Evolutionary conservation across 2,797 vertebrate genomes (phyloP), one percentile per base, ranked within the genome.

Genomic region (Silurus lanzhouensis): DNA sequence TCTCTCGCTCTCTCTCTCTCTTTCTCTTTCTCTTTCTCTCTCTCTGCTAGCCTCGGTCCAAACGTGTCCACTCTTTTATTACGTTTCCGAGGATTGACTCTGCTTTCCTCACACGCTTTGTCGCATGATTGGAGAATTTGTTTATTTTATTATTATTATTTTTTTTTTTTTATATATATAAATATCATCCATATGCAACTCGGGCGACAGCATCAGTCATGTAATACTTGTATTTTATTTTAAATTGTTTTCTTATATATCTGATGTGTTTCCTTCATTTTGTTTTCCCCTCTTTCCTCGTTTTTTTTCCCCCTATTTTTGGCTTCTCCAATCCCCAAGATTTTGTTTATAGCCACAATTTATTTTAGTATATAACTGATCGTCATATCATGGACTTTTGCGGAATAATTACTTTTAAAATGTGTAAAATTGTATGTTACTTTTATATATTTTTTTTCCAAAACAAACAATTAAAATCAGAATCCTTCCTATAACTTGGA

Each of bases 381-480:
- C 96, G 96, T 97, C 97, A 97, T 97, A 97, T 97, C 96, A 95
- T 96, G 93, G 96, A 94, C 94, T 94, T 95, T 95, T 97, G 7
- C 96, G 95, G 97, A 97, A 98, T 97, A 97, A 97, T 96, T 97
- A 96, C 97, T 96, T 98, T 94, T 96, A 96, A 96, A 95, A 96
- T 96, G 95, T 98, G 97, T 97, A 97, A 96, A 97, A 97, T 97
- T 97, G 97, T 91, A 95, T 98, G 97, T 97, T 96, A 97, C 97
- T 96, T 97, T 97, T 99, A 97, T 98, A 98, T 97, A 97, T 96
- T 94, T 95, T 96, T 97, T 98, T 96, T 97, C 98, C 95, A 96
- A 97, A 95, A 97, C 97, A 96, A 96, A 97, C 95, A 97, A 97
- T 98, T 97, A 98, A 97, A 97, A 95, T 97, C 95, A 94, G 95